A percentile compares a stretch with the other conserved stretches of the same genome.
Evolutionary conservation across 2,113 vertebrate genomes (phyloP).

Genomic region (Boleophthalmus pectinirostris): DNA sequence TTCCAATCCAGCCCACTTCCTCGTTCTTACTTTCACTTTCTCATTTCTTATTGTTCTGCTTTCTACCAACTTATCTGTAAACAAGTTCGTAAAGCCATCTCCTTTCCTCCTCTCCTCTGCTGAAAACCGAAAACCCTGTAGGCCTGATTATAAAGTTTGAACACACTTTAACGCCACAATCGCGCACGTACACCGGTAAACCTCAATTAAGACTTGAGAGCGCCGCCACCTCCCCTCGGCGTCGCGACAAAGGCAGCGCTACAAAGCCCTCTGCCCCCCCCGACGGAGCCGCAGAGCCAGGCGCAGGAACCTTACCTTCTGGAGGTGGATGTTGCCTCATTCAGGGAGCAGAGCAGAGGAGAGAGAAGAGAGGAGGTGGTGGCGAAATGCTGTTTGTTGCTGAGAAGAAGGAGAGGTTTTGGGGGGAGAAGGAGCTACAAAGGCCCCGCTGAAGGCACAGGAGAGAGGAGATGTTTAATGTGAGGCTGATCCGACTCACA

Average conservation of each 20-base stretch:
- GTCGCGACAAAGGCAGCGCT: slow-evolving; percentile 36
- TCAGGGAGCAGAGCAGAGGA: slow-evolving; percentile 26
- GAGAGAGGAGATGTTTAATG: slow-evolving; percentile 60
- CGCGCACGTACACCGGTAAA: slow-evolving; percentile 57
- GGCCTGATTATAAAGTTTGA: slow-evolving; percentile 79
- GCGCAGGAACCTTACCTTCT: slow-evolving; percentile 69
- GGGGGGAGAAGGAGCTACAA: slow-evolving; percentile 37
- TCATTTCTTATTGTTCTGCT: neutral
- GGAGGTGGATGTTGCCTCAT: slow-evolving; percentile 77
- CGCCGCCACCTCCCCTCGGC: slow-evolving; percentile 65
- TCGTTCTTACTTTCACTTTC: neutral
- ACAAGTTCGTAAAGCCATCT: slow-evolving; percentile 73
- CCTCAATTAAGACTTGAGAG: slow-evolving; percentile 80
- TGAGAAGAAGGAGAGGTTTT: slow-evolving; percentile 57
- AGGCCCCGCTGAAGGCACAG: slow-evolving; percentile 35
- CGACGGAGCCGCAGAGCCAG: slow-evolving; percentile 59
- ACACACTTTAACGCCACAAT: slow-evolving; percentile 59
- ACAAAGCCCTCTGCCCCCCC: slow-evolving; percentile 63
- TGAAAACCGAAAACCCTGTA: slow-evolving; percentile 63
- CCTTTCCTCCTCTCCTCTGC: slow-evolving; percentile 40
- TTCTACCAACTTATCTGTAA: slow-evolving; percentile 42
- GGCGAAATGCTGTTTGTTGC: slow-evolving; percentile 9
- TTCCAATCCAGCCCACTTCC: neutral
- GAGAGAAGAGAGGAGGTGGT: slow-evolving; percentile 32
- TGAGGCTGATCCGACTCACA: slow-evolving; percentile 35